phyloP scores from a whole-genome alignment of 2,113 vertebrate genomes.

The Oxyruncus cristatus region DNA sequence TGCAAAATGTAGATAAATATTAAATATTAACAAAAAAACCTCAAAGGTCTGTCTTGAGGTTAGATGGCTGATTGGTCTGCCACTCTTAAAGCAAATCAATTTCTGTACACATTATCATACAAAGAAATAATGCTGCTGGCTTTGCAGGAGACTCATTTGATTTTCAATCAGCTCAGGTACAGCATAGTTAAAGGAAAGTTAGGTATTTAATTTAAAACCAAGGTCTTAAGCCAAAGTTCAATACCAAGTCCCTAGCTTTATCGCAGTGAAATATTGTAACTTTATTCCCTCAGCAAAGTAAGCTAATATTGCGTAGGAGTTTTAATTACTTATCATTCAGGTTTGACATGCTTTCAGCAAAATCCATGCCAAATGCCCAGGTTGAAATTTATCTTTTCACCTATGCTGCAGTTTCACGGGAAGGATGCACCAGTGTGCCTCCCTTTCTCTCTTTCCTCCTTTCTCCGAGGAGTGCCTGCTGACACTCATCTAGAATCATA shows the following conservation, averaged over 20 bases:
- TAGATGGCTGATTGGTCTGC: not conserved
- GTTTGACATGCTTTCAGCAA: not conserved
- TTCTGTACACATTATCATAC: not conserved
- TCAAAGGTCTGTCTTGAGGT: not conserved
- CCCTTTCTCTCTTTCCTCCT: not conserved
- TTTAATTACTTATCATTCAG: not conserved
- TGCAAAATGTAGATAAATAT: not conserved
- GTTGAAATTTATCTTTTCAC: not conserved
- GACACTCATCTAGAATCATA: not conserved
- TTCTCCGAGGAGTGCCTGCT: not conserved
- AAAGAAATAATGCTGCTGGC: not conserved
- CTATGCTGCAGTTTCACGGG: not conserved
- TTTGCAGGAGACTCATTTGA: not conserved
- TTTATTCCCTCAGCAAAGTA: not conserved
- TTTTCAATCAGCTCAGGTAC: not conserved
- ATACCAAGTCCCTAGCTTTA: not conserved
- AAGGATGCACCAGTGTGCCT: not conserved
- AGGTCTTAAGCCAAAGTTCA: not conserved
- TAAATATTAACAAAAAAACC: not conserved
- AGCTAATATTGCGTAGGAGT: not conserved
- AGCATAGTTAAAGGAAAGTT: not conserved
- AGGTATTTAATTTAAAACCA: not conserved
- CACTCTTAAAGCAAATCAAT: not conserved
- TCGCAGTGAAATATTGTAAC: not conserved
- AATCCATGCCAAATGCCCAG: not conserved